Evolutionary conservation across 2,113 vertebrate genomes (phyloP), one percentile per base, ranked within the genome.

Genomic region (Cyanoliseus patagonus): DNA sequence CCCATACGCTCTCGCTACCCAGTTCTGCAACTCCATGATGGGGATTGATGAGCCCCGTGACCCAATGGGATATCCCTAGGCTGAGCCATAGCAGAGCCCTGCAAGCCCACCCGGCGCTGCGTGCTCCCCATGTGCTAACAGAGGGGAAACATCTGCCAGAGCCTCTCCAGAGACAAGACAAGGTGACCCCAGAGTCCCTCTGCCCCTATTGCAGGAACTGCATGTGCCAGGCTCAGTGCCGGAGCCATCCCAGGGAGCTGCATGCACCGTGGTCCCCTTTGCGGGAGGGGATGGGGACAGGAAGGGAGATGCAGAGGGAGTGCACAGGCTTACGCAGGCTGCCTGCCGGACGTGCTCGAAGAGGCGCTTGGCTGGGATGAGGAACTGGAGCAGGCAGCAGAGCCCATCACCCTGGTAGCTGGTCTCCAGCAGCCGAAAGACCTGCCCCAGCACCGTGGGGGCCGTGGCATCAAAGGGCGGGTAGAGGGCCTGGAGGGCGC

Each of bases 381-480:
- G 99, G 97, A 99, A 99, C 96, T 99, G 98, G 88, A 99, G 97
- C 67, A 99, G 98, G 93, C 99, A 99, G 94, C 98, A 98, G 68
- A 99, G 98, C 11, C 99, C 99, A 25, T 99, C 99, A 1, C 99
- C 99, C 3, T 61, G 97, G 97, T 99, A 99, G 97, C 98, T 97
- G 55, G 98, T 98, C 85, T 99, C 99, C 80, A 99, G 98, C 81
- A 99, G 98, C 66, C 98, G 98, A 86, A 99, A 99, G 88, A 99
- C 98, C 97, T 99, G 99, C 94, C 99, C 97, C 92, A 99, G 98
- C 51, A 99, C 98, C 0, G 98, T 98, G 53, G 99, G 98, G 0
- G 99, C 99, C 0, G 99, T 99, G 95, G 97, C 98, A 80, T 99
- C 99, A 12, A 99, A 99, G 6, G 99, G 99, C 0, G 99, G 99